phyloP scores from a whole-genome alignment of 2,888 invertebrate genomes.

The Pteria penguin region DNA sequence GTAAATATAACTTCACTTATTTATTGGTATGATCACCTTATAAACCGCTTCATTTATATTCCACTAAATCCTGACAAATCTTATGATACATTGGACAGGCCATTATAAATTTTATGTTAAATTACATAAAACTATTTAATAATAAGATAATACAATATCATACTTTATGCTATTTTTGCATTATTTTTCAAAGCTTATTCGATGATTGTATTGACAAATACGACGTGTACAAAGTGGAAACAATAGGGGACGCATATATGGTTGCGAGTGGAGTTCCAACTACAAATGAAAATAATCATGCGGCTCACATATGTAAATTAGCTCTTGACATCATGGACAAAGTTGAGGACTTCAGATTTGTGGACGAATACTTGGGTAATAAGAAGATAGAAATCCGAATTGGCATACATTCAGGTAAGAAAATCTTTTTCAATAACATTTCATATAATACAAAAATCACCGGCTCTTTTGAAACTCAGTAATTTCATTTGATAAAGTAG shows the following conservation, averaged over 20 bases:
- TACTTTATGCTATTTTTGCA: neutral
- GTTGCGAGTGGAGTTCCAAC: constrained; percentile 33
- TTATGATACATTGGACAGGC: too few species aligned
- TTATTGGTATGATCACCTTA: too few species aligned
- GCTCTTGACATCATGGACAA: constrained; percentile 16
- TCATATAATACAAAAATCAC: too few species aligned
- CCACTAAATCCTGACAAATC: too few species aligned
- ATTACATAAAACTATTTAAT: too few species aligned
- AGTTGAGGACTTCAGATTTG: constrained; percentile 1
- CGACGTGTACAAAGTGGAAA: constrained; percentile 36
- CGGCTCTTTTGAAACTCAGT: too few species aligned
- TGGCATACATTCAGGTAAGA: constrained; percentile 34
- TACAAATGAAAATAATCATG: constrained; percentile 18
- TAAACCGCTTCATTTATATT: too few species aligned
- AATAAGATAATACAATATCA: too few species aligned
- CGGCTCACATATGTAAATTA: constrained; percentile 14
- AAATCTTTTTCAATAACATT: too few species aligned
- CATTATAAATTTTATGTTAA: too few species aligned
- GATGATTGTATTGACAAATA: constrained; percentile 33
- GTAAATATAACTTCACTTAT: too few species aligned
- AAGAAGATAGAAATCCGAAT: constrained; percentile 16
- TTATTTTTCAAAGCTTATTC: constrained; percentile 19
- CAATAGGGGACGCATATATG: constrained; percentile 37
- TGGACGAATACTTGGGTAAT: neutral
- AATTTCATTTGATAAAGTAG: too few species aligned